Base-by-base conservation (phyloP, 2,888 invertebrate species). In the Oxyteleia sp. region DNA sequence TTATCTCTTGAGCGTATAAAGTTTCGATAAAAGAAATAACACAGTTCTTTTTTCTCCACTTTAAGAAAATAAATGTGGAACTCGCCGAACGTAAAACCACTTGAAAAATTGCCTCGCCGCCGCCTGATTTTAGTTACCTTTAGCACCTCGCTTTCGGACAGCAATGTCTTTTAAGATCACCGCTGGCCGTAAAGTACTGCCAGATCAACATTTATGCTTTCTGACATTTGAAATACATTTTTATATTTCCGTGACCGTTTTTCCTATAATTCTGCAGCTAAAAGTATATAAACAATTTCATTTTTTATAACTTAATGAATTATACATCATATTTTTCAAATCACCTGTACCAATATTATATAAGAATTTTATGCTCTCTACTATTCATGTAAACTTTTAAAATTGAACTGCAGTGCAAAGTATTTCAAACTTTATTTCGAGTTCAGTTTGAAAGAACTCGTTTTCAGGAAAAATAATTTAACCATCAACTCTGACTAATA, bases 121-220 rank as follows among this genome's bases (percentile, higher is more conserved):
- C 53, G 51, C 53, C 57, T 76, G 76, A 68, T 76, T 76, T 68
- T 51, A 66, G 59, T 76, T 76, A 68, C 76, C 66, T 59, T 76
- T 66, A 59, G 59, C 66, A 68, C 76, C 59, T 76, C 35, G 66
- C 66, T 26, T 15, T 47, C 32, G 32, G 74, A 63, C 74, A 53
- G 63, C 43, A 7, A 29, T 51, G 51, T 61, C 72, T 53, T 72
- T 61, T 61, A 53, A 72, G 41, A 61, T 72, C 49, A 72, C 61
- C 20, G 4, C 13, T 15, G 51, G 3, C 51, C 51, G 47, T 61
- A 61, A 72, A 23, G 26, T 71, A 38, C 16, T 1, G 11, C 29
- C 16, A 59, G 49, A 59, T 71, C 59, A 71, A 69, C 68, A 47
- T 55, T 69, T 69, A 57, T 45, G 32, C 16, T 59, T 57, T 32